These are phyloP conservation scores for Acrossocheilus fasciatus DNA, from an alignment of 2,797 vertebrate species.

Conservation along the genomic window DNA sequence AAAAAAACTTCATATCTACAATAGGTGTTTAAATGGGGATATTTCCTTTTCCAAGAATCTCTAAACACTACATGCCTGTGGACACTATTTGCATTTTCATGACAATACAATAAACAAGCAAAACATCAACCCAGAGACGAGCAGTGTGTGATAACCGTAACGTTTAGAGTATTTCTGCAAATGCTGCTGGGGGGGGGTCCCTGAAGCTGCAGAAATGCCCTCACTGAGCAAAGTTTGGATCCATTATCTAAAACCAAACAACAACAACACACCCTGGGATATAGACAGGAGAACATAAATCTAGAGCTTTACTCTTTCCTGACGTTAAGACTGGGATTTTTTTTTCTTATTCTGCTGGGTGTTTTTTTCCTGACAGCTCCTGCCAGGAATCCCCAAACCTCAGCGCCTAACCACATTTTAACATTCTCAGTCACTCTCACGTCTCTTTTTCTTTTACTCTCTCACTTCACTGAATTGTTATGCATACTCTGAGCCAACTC, in stretches of 20 bases:
- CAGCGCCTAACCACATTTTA: slow-evolving; percentile 57
- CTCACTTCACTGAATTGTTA: slow-evolving; percentile 45
- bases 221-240: slow-evolving; percentile 66
- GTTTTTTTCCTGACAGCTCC: slow-evolving; percentile 56
- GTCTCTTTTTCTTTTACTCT: slow-evolving; percentile 37
- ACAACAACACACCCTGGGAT: slow-evolving; percentile 66
- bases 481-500: slow-evolving; percentile 41
- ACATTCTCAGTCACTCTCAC: slow-evolving; percentile 55
- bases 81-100: slow-evolving; percentile 48
- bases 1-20: background rate
- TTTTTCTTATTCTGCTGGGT: slow-evolving; percentile 50
- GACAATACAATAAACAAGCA: slow-evolving; percentile 63
- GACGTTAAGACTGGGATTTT: slow-evolving; percentile 42
- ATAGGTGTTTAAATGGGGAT: background rate
- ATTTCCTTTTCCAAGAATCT: slow-evolving; percentile 7
- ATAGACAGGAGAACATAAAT: slow-evolving; percentile 70
- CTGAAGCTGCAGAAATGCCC: slow-evolving; percentile 59
- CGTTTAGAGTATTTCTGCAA: slow-evolving; percentile 60
- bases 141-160: slow-evolving; percentile 48
- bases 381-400: slow-evolving; percentile 64
- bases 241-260: slow-evolving; percentile 68
- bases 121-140: slow-evolving; percentile 44
- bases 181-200: slow-evolving; percentile 61
- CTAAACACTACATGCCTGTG: slow-evolving; percentile 9
- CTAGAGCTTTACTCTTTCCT: slow-evolving; percentile 60